These are phyloP conservation scores for Pangasius macronema DNA, from an alignment of 2,797 vertebrate genomes.

Conservation along the genomic window DNA sequence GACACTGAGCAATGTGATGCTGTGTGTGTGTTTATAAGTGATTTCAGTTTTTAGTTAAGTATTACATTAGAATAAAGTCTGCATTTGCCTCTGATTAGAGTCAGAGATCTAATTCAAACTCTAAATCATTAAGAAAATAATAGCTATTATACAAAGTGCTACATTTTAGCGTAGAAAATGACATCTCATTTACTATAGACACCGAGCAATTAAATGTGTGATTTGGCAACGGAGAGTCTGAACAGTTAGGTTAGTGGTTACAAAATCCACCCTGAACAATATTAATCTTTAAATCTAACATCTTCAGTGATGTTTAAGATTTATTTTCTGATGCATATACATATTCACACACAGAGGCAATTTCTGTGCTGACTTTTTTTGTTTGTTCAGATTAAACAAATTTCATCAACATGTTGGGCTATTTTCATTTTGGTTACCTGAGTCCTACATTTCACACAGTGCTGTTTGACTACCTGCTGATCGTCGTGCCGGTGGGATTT, in stretches of 20 bases:
- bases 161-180: neutral
- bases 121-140: neutral
- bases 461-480: neutral
- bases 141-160: neutral
- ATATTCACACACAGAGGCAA: neutral
- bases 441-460: neutral
- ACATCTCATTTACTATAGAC: neutral
- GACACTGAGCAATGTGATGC: neutral
- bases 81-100: slow-evolving; percentile 57
- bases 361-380: neutral
- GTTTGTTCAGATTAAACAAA: neutral
- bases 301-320: neutral
- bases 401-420: neutral
- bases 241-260: neutral
- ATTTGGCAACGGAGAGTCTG: too few relatives aligned
- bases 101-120: slow-evolving; percentile 4
- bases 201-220: neutral
- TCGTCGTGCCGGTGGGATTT: neutral
- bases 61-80: slow-evolving; percentile 45
- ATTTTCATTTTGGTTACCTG: neutral
- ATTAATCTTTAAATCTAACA: neutral
- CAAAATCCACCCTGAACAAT: neutral
- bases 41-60: neutral
- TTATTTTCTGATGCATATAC: neutral
- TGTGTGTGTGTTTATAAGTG: neutral